A percentile compares a stretch with the other conserved stretches of the same genome.
Conservation (phyloP, 2,113 vertebrate species). For the Nothobranchius furzeri region DNA sequence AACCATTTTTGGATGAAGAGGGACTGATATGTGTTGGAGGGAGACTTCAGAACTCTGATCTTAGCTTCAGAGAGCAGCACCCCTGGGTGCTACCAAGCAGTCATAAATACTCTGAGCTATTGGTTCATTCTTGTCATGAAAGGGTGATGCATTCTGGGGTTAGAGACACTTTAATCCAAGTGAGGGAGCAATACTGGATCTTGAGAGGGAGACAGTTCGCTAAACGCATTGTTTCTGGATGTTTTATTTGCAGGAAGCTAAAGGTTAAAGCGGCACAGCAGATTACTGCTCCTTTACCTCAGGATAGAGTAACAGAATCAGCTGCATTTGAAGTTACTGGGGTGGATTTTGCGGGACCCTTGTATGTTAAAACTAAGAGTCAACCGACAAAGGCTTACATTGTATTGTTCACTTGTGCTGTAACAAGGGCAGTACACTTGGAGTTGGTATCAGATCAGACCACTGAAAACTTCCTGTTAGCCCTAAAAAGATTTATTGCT, state of each 20-base stretch:
- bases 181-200: not conserved
- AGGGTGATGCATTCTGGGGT: not conserved
- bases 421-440: not conserved
- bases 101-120: not conserved
- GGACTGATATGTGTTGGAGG: no score
- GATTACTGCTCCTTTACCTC: not conserved
- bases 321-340: not conserved
- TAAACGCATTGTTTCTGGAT: not conserved
- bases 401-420: not conserved
- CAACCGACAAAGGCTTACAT: not conserved
- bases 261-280: not conserved
- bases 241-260: not conserved
- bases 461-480: not conserved
- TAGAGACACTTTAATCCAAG: not conserved
- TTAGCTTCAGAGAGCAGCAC: not conserved
- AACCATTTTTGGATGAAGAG: no score
- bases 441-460: not conserved
- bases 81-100: not conserved
- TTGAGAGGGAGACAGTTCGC: not conserved
- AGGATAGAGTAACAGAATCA: not conserved
- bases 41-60: not conserved
- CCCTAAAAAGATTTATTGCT: not conserved
- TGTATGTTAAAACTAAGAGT: not conserved
- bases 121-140: not conserved
- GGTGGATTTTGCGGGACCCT: not conserved